A percentile compares a stretch with the other conserved stretches of the same genome.
Evolutionary conservation across 2,113 vertebrate genomes (phyloP).

Genomic region (Sporophila hypoxantha): DNA sequence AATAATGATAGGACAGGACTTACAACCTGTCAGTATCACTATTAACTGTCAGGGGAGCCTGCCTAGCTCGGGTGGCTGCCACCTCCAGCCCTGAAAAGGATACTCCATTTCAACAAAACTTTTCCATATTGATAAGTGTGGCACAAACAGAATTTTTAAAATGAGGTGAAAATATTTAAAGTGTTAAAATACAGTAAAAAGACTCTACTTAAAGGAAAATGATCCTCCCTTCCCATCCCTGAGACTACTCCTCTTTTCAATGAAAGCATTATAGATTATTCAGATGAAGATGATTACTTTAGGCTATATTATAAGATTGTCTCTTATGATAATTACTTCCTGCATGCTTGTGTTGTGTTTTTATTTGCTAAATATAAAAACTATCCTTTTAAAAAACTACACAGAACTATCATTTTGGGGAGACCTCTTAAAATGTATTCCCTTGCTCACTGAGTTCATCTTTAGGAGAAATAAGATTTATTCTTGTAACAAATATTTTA

Average conservation of each 20-base stretch:
- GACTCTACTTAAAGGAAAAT: not conserved
- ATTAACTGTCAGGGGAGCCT: not conserved
- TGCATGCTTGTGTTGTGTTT: not conserved
- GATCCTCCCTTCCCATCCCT: not conserved
- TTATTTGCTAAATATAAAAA: slow-evolving; percentile 29
- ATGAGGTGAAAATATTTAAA: not conserved
- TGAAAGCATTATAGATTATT: not conserved
- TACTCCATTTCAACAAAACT: not conserved
- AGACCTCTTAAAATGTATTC: slow-evolving; percentile 17
- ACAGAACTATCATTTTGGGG: not conserved
- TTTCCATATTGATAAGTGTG: not conserved
- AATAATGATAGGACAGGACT: slow-evolving; percentile 5
- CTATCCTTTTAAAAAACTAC: not conserved
- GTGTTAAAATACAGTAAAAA: not conserved
- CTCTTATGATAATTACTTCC: slow-evolving; percentile 42
- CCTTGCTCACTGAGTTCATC: slow-evolving; percentile 29
- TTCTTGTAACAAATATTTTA: slow-evolving; percentile 44
- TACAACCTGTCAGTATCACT: slow-evolving; percentile 1
- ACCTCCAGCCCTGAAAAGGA: not conserved
- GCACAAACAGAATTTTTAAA: not conserved
- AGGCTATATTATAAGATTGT: slow-evolving; percentile 29
- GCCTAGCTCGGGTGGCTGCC: not conserved
- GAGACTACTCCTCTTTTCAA: slow-evolving; percentile 9
- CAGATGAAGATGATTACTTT: slow-evolving; percentile 12
- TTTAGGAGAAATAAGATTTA: slow-evolving; percentile 38